A percentile compares a stretch with the other conserved stretches of the same genome.
phyloP scores from a whole-genome alignment of 2,113 vertebrate genomes.

The Tetrax tetrax region DNA sequence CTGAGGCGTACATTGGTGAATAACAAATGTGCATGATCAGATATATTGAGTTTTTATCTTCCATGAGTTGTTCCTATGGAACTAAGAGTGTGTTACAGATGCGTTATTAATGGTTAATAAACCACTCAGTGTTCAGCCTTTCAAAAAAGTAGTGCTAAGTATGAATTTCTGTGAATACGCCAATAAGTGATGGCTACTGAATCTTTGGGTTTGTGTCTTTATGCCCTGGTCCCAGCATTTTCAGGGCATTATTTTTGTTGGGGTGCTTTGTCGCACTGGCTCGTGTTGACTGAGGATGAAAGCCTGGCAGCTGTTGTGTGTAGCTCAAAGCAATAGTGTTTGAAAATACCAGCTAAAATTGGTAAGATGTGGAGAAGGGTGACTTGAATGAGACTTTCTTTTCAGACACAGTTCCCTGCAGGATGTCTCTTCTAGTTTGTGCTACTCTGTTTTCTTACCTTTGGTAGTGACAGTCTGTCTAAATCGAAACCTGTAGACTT shows the following conservation, averaged over 20 bases:
- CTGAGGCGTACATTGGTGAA: background rate
- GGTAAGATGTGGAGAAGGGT: background rate
- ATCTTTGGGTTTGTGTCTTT: background rate
- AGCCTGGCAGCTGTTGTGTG: background rate
- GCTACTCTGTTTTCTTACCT: background rate
- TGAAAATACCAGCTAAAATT: background rate
- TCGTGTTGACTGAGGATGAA: background rate
- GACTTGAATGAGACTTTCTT: background rate
- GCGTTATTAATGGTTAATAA: background rate
- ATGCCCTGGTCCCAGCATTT: background rate
- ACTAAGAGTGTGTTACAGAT: background rate
- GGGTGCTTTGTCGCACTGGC: background rate
- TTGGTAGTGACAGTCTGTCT: background rate
- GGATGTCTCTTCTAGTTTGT: background rate
- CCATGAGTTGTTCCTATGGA: background rate
- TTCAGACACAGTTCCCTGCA: background rate
- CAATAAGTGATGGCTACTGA: background rate
- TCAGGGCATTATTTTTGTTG: background rate
- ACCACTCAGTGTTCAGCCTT: background rate
- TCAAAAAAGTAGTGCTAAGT: background rate
- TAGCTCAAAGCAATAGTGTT: background rate
- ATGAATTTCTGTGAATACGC: background rate
- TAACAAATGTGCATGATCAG: background rate
- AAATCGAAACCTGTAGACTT: background rate
- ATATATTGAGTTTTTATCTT: background rate